phyloP scores from a whole-genome alignment of 2,113 vertebrate species.

The Aptenodytes forsteri region DNA sequence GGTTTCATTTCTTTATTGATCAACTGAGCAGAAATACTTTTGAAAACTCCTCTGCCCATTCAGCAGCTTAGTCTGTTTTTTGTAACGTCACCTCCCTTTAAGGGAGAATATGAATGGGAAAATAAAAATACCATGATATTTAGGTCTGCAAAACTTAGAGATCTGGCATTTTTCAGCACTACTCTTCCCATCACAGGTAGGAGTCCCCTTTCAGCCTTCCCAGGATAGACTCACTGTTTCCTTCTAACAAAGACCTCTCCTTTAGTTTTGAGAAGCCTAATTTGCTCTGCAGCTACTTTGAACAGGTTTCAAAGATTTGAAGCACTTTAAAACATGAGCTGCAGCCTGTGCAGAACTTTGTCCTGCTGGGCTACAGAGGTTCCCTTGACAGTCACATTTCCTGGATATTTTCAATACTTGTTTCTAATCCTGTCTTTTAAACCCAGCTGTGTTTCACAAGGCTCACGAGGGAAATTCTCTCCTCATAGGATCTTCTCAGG shows the following conservation, averaged over 20 bases:
- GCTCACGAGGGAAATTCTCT: not conserved
- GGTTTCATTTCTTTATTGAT: not conserved
- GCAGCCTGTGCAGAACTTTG: not conserved
- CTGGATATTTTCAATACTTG: not conserved
- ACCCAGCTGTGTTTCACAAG: not conserved
- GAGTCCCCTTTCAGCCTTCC: not conserved
- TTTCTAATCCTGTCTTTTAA: slow-evolving; percentile 13
- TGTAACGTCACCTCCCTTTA: not conserved
- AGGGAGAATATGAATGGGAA: not conserved
- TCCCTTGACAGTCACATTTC: not conserved
- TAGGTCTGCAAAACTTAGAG: not conserved
- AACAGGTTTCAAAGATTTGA: not conserved
- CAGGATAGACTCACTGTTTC: not conserved
- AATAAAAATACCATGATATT: not conserved
- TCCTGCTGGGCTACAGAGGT: not conserved
- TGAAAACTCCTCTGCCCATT: not conserved
- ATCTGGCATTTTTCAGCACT: not conserved
- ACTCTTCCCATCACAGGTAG: not conserved
- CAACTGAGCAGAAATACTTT: not conserved
- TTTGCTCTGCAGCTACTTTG: not conserved
- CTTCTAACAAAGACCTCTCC: not conserved
- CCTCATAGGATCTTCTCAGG: not conserved
- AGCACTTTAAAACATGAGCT: not conserved
- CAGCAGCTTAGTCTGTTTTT: not conserved
- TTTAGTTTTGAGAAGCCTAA: not conserved